Conservation (phyloP, 2,113 vertebrate species). For the Sphyrna mokarran region DNA sequence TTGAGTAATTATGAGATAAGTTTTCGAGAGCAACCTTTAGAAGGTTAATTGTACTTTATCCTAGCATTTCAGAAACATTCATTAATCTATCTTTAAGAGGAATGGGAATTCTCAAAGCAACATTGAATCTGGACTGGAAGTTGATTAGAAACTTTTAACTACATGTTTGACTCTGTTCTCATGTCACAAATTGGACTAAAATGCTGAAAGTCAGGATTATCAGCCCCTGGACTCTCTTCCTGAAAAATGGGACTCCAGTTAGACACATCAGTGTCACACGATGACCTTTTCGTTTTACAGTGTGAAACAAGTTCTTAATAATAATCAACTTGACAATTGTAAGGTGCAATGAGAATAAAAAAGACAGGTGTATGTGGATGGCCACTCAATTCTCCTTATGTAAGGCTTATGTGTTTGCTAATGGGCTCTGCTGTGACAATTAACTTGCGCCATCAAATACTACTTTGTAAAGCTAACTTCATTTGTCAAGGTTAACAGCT, state of each 20-base stretch:
- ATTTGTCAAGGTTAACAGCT: slow-evolving; percentile 35
- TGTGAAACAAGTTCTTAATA: background rate
- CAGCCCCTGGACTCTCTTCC: background rate
- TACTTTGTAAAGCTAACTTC: slow-evolving; percentile 31
- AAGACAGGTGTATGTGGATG: background rate
- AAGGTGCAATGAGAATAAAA: slow-evolving; percentile 2
- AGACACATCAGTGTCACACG: background rate
- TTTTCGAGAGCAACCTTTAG: background rate
- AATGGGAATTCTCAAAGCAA: background rate
- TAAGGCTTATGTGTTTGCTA: slow-evolving; percentile 13
- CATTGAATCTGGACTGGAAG: background rate
- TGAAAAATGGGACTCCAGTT: background rate
- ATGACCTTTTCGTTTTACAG: background rate
- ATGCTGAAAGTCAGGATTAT: background rate
- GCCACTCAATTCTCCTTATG: background rate
- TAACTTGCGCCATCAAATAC: slow-evolving; percentile 20
- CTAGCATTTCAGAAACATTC: background rate
- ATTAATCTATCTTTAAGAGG: background rate
- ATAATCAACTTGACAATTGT: slow-evolving; percentile 1
- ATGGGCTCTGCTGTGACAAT: slow-evolving; percentile 23
- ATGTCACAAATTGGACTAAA: background rate
- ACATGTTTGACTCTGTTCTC: too few relatives aligned
- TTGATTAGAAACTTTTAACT: background rate
- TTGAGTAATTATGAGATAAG: background rate
- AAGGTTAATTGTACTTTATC: background rate